Evolutionary conservation across 1,140 invertebrate species (phyloP), one percentile per base, ranked within the genome.

Genomic region (Eumaeus atala): DNA sequence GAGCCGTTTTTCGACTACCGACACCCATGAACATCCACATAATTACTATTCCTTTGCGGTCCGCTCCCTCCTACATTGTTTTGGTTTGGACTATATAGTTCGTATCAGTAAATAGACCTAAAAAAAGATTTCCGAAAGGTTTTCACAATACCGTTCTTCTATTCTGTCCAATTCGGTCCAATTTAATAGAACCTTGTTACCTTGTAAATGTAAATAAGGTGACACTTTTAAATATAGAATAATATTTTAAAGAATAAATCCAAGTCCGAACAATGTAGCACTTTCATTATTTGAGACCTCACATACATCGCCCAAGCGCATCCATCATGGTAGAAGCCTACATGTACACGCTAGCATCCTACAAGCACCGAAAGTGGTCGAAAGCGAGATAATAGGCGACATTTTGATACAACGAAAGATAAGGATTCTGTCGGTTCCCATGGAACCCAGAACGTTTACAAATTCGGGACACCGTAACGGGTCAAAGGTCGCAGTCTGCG

Each of bases 301-400:
- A 78, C 70, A 76, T 78, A 74, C 51, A 60, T 61, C 58, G 54
- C 61, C 61, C 60, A 48, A 55, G 47, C 68, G 70, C 82, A 85
- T 85, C 82, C 73, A 85, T 85, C 79, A 85, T 82, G 74, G 78
- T 82, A 73, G 60, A 55, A 62, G 59, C n/a, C n/a, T 65, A 67
- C 72, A 59, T 71, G 74, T 70, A 72, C 67, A 71, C 61, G 69
- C 70, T 67, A 70, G 70, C 70, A 58, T 60, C 54, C 66, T 70
- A 84, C 81, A 84, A 72, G 74, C 72, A 60, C 69, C 66, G 74
- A 80, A 78, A 83, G 71, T n/a, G n/a, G n/a, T 68, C 70, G 63
- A 74, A 71, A 67, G 59, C 61, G 61, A 85, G 83, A 86, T 86
- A 86, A 82, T 83, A 72, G 82, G 72, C 72, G 78, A 85, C 82